Evolutionary conservation across 2,888 invertebrate species (phyloP), one percentile per base, ranked within the genome.

Genomic region (Plebejus melissa): DNA sequence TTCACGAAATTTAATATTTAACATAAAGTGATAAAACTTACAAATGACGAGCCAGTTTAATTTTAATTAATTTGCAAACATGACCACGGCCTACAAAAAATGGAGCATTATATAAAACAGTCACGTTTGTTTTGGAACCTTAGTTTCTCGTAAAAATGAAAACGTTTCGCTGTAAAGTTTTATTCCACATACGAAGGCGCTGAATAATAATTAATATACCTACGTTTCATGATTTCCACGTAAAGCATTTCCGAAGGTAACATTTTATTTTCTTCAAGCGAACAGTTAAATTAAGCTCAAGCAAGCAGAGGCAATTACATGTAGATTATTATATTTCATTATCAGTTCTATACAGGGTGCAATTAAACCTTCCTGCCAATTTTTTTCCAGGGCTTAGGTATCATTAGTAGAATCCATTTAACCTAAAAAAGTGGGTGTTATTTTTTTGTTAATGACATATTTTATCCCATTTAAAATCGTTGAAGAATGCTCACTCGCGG

Each of bases 201-300:
- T 28, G 28, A 60, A 60, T 60, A 60, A 22, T 28, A 28, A 60
- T 28, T 60, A 60, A 28, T 28, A 7, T 58, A n/a, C n/a, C n/a
- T n/a, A 58, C 60, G 60, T 60, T 60, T 60, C 9, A 60, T 60
- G 60, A 11, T 58, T 58, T 54, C 54, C 54, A 54, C 13, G 54
- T 16, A 54, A 54, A 16, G 54, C 16, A 54, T 54, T 54, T 54
- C 4, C 54, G 13, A 54, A 54, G 2, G 54, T 54, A 16, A 5
- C 16, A 54, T 54, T 54, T 54, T 54, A 16, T 13, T 54, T 13
- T 54, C 13, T 16, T 16, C 4, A 54, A 54, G 13, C 54, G 11
- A 16, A 1, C 4, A 16, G 13, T 54, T 54, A 54, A 54, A 54
- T 54, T 4, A 11, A 16, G 4, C 54, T 54, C 3, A 54, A 4